Conservation (phyloP, 2,888 invertebrate species). For the Syrista parreyssii region DNA sequence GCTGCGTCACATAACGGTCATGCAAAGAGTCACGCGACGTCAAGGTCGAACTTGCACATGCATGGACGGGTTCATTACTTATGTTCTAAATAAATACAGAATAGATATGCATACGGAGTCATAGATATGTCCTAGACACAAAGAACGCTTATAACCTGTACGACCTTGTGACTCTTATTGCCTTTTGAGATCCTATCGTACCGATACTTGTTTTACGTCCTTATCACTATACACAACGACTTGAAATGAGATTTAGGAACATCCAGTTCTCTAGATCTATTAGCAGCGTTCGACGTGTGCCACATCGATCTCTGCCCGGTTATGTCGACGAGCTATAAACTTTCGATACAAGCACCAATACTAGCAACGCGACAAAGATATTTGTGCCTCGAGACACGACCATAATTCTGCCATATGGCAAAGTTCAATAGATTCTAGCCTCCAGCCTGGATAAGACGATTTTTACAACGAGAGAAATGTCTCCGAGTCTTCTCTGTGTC, state of each 20-base stretch:
- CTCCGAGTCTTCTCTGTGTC: background rate
- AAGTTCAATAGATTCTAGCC: background rate
- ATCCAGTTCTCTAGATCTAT: background rate
- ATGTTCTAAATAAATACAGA: background rate
- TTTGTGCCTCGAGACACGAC: background rate
- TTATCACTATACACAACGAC: background rate
- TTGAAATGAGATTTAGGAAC: background rate
- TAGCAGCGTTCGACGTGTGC: background rate
- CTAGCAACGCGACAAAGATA: background rate
- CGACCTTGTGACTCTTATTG: background rate
- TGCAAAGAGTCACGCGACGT: background rate
- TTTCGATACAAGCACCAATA: conserved; percentile 24
- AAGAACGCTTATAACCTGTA: background rate
- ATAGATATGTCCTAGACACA: background rate
- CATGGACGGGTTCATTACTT: background rate
- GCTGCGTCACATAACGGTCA: background rate
- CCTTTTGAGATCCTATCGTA: background rate
- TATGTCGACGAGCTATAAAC: conserved; percentile 36
- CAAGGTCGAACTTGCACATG: background rate
- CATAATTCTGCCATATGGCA: background rate
- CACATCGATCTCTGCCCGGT: conserved; percentile 34
- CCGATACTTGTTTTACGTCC: background rate
- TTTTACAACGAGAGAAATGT: background rate
- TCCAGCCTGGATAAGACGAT: background rate
- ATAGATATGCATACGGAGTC: background rate